Base-by-base conservation (phyloP, 2,888 invertebrate species). In the Lasioglossum marginatum region DNA sequence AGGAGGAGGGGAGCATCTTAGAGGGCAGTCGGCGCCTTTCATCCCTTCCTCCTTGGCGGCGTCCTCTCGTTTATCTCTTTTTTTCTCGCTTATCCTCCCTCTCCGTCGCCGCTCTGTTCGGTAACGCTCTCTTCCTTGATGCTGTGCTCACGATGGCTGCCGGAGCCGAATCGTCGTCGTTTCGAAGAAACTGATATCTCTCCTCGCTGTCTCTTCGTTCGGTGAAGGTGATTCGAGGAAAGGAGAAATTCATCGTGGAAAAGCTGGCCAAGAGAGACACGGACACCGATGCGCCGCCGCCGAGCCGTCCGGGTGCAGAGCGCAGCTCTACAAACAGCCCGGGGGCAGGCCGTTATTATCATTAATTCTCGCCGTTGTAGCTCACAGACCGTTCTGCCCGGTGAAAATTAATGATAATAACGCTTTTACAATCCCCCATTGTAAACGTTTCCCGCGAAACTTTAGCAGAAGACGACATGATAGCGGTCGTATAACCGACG, bases 21-120 rank as follows among this genome's bases (percentile, higher is more conserved):
- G 91, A 89, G 91, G 87, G 88, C 91, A 89, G 92, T 91, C 91
- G 91, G 91, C 92, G 82, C 87, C 90, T 91, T 91, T 91, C 86
- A 89, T 91, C 88, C 87, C 85, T 86, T 87, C 88, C 86, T 78
- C 34, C 66, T 40, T 60, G 77, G 31, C 66, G 83, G 75, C 85
- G 31, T 75, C 57, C 83, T 83, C 89, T 85, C 88, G 88, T 91
- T 91, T 89, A 86, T 92, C 89, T 89, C 88, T 83, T 68, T 89
- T 88, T 89, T 91, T 88, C 88, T 89, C 91, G 79, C 84, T 88
- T 86, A 86, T 88, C 87, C 87, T 90, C 79, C 85, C 90, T 80
- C 80, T 84, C 82, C 73, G 82, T 85, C 74, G 76, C 63, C 27
- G 63, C 63, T 27, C 80, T n/a, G 68, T 43, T 70, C 77, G 82